Evolutionary conservation across 1,140 invertebrate species (phyloP).

Genomic region (Diachasmimorpha longicaudata): DNA sequence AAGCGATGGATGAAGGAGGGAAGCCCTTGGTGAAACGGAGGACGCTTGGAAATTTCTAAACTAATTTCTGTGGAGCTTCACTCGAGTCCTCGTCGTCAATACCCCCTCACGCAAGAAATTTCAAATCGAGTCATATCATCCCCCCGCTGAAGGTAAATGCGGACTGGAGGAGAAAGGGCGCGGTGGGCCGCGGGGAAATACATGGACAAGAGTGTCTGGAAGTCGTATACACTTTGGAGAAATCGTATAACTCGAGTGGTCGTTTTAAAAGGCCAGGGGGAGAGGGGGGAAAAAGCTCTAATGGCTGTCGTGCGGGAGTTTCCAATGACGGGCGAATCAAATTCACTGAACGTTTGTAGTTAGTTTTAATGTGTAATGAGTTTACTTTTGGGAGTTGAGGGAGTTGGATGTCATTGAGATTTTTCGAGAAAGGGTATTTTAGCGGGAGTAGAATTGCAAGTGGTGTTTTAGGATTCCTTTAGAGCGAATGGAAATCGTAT

Average conservation of each 20-base stretch:
- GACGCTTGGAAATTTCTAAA: constrained; percentile 32
- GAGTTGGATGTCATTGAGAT: neutral
- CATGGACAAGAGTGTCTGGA: neutral
- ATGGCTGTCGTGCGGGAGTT: constrained; percentile 14
- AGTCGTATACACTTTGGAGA: neutral
- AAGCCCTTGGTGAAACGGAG: neutral
- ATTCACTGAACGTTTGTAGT: constrained; percentile 4
- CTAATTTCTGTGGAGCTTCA: constrained; percentile 25
- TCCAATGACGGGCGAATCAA: constrained; percentile 22
- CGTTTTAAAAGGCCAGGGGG: constrained; percentile 2
- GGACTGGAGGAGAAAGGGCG: neutral
- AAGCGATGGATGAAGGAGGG: neutral
- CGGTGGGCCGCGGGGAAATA: neutral
- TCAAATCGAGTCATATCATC: constrained; percentile 18
- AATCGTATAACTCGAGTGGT: neutral
- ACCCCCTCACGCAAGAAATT: constrained; percentile 27
- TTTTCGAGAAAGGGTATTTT: neutral
- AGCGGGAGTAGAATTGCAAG: no score
- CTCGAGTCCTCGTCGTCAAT: constrained; percentile 23
- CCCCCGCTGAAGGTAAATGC: neutral
- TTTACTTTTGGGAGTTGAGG: neutral
- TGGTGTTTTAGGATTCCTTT: neutral
- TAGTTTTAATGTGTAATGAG: neutral
- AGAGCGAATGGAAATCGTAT: no score
- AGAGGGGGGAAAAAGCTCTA: neutral